Percentiles rank a stretch among this genome's conserved stretches.
phyloP scores from a whole-genome alignment of 1,140 invertebrate species.

The Zaprionus africanus region DNA sequence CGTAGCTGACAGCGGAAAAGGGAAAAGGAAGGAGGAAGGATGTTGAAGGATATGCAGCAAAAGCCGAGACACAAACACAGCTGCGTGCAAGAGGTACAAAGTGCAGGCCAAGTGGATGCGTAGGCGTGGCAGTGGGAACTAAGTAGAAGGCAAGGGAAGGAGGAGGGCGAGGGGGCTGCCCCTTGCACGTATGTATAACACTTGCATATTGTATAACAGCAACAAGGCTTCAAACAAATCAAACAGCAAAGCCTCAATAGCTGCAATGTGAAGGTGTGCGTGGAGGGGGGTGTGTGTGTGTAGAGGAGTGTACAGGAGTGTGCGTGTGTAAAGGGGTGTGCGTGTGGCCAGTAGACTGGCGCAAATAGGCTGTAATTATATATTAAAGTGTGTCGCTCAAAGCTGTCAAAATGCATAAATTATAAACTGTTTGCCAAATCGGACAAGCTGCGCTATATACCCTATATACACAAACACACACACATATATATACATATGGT shows the following conservation, averaged over 20 bases:
- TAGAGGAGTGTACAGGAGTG: no score
- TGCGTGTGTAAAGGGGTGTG: no score
- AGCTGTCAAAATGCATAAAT: neutral
- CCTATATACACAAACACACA: neutral
- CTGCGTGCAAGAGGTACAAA: constrained; percentile 26
- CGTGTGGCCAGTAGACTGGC: neutral
- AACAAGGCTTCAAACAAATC: constrained; percentile 5
- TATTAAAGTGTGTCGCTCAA: neutral
- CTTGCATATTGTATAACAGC: constrained; percentile 36
- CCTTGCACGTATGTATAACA: constrained; percentile 35
- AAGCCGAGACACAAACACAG: constrained; percentile 17
- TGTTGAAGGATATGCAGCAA: neutral
- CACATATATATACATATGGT: neutral
- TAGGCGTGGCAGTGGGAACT: constrained; percentile 3
- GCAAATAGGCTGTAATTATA: constrained; percentile 1
- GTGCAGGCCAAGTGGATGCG: neutral
- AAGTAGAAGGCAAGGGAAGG: neutral
- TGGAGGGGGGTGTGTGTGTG: no score
- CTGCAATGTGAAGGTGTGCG: no score
- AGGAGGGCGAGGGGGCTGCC: constrained; percentile 5
- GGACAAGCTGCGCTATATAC: neutral
- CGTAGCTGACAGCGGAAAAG: neutral
- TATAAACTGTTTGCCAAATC: no score
- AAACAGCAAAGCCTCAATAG: no score
- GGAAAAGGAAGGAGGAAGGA: no score